Percentiles rank a stretch among this genome's conserved stretches.
Conservation (phyloP, 2,797 vertebrate species). For the Scleropages formosus region DNA sequence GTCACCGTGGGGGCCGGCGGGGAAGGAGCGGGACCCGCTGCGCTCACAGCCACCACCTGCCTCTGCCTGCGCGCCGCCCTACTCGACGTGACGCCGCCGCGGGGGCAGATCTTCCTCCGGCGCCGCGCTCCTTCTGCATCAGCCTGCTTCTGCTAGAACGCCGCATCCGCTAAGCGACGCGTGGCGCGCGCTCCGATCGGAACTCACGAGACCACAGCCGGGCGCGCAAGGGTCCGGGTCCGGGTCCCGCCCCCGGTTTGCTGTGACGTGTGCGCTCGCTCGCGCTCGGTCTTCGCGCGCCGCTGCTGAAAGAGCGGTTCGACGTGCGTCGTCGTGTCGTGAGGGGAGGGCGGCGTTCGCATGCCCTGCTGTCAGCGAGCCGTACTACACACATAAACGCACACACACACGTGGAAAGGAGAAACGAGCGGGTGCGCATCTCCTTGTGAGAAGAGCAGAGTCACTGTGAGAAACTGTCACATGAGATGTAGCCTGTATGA, state of each 20-base stretch:
- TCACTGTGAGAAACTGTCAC: too few species aligned
- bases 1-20: slow-evolving; percentile 25
- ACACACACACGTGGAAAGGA: background rate
- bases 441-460: too few species aligned
- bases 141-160: too few species aligned
- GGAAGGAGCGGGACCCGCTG: slow-evolving; percentile 30
- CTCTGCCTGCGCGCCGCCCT: slow-evolving; percentile 18
- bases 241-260: background rate
- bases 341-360: too few species aligned
- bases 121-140: slow-evolving; percentile 14
- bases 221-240: background rate
- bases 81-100: slow-evolving; percentile 26
- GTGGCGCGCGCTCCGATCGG: too few species aligned
- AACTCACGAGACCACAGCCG: too few species aligned
- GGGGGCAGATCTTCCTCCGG: slow-evolving; percentile 33
- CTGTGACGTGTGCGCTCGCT: background rate
- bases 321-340: too few species aligned
- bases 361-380: too few species aligned
- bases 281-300: background rate
- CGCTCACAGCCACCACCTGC: slow-evolving; percentile 28
- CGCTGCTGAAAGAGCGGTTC: too few species aligned
- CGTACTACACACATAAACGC: background rate
- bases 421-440: too few species aligned
- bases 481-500: too few species aligned
- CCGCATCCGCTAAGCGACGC: background rate